These are phyloP conservation scores for Megaustenia siamemsis DNA, from an alignment of 2,888 invertebrate species.

Conservation along the genomic window DNA sequence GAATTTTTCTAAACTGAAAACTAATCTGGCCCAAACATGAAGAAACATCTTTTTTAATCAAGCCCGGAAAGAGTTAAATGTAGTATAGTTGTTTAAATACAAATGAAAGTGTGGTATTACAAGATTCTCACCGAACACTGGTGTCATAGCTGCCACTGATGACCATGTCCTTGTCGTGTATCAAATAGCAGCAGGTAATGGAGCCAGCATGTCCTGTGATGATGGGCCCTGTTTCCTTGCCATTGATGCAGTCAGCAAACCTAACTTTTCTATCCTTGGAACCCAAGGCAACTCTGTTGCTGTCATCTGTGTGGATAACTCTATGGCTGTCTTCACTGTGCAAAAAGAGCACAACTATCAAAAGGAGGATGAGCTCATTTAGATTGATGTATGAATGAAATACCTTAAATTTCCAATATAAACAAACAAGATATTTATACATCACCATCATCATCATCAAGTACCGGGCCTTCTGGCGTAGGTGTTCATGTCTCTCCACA, in stretches of 20 bases:
- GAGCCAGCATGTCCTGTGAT: constrained; percentile 80
- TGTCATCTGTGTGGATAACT: constrained; percentile 78
- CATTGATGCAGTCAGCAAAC: constrained; percentile 69
- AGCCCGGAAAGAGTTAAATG: too few relatives aligned
- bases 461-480: too few relatives aligned
- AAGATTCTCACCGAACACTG: constrained; percentile 77
- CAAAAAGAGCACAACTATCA: neutral
- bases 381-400: too few relatives aligned
- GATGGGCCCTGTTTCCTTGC: constrained; percentile 68
- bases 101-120: neutral
- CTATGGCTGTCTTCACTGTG: constrained; percentile 73
- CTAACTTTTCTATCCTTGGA: constrained; percentile 76
- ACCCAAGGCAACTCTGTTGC: constrained; percentile 74
- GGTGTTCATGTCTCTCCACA: too few relatives aligned
- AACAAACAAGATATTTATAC: too few relatives aligned
- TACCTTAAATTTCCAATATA: too few relatives aligned
- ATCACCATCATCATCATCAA: too few relatives aligned
- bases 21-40: too few relatives aligned
- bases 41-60: too few relatives aligned
- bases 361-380: too few relatives aligned
- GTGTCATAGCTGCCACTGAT: constrained; percentile 80
- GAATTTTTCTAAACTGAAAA: too few relatives aligned
- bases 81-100: too few relatives aligned
- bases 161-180: constrained; percentile 72
- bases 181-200: constrained; percentile 75